Evolutionary conservation across 2,113 vertebrate genomes (phyloP), one percentile per base, ranked within the genome.

Genomic region (Archilochus colubris): DNA sequence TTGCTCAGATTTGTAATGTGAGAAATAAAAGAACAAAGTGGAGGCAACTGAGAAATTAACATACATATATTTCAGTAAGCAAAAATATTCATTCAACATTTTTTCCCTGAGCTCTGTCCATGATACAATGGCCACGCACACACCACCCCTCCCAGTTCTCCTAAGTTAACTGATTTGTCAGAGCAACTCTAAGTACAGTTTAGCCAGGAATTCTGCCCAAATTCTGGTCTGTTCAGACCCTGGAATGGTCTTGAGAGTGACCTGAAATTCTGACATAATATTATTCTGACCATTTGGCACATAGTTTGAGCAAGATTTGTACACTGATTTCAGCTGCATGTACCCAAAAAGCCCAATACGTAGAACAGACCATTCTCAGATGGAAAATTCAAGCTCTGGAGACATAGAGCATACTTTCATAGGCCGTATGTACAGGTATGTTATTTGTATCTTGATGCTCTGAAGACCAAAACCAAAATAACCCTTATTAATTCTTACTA

Each of bases 71-170:
- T 51, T 67, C 70, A 75, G 70, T 54, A 5, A 74, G 74, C 1
- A 30, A 18, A 61, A n/a, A 1, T 3, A 1, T 55, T 73, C 33
- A 51, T 16, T 12, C 11, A 58, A 16, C 5, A 17, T 58, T 61
- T 43, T 48, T 81, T 81, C 36, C 12, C 62, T 84, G 12, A 87
- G 3, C 7, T 44, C 2, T 33, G 40, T 57, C 25, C 33, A 33
- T 25, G 66, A 40, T 21, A 14, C 1, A 1, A 4, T 23, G 8
- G 36, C 36, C 36, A 38, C 2, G 14, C 2, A 3, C 3, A 2
- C 6, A 7, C 1, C 1, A 3, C 4, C 2, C 14, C 5, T 7
- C 4, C 3, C 3, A 25, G 0, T 30, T 82, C 21, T 46, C 10
- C 24, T 40, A 27, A 3, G 3, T 4, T 57, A 36, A 28, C 21